Conservation (phyloP, 2,113 vertebrate species). For the Paraplagusia blochii region DNA sequence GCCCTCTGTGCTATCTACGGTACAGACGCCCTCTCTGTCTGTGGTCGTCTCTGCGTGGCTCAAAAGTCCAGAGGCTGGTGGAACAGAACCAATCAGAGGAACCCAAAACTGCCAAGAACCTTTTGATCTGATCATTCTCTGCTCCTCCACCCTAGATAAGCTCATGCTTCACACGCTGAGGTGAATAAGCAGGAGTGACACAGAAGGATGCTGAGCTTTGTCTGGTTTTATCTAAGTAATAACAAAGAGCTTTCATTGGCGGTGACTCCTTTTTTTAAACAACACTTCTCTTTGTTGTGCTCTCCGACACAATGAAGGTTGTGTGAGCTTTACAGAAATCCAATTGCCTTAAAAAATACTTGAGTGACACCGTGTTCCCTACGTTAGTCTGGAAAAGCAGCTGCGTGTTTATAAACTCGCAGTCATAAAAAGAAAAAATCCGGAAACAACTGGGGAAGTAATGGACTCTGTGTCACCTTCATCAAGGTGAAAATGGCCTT, state of each 20-base stretch:
- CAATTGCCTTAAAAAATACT: conserved; percentile 45
- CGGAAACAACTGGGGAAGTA: conserved; percentile 18
- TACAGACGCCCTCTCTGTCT: conserved; percentile 37
- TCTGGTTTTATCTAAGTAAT: conserved; percentile 44
- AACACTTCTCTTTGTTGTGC: conserved; percentile 31
- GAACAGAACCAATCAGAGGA: conserved; percentile 65
- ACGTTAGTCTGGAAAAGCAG: conserved; percentile 25
- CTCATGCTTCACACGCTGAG: conserved; percentile 50
- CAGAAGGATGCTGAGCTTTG: conserved; percentile 29
- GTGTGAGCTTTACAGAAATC: conserved; percentile 32
- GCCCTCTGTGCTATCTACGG: too few species aligned
- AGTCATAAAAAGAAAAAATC: conserved; percentile 31
- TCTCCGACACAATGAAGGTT: conserved; percentile 14
- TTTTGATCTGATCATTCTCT: conserved; percentile 61
- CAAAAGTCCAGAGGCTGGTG: conserved; percentile 46
- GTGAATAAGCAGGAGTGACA: conserved; percentile 54
- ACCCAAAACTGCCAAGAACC: conserved; percentile 69
- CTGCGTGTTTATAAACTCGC: conserved; percentile 31
- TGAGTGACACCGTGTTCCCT: conserved; percentile 28
- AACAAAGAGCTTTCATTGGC: conserved; percentile 38
- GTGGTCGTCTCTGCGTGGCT: conserved; percentile 46
- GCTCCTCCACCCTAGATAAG: conserved; percentile 55
- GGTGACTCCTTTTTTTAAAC: conserved; percentile 33
- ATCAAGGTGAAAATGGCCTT: conserved; percentile 49
- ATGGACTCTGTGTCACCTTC: conserved; percentile 39